Base-by-base conservation (phyloP, 2,888 invertebrate species). In the Ophonus ardosiacus region DNA sequence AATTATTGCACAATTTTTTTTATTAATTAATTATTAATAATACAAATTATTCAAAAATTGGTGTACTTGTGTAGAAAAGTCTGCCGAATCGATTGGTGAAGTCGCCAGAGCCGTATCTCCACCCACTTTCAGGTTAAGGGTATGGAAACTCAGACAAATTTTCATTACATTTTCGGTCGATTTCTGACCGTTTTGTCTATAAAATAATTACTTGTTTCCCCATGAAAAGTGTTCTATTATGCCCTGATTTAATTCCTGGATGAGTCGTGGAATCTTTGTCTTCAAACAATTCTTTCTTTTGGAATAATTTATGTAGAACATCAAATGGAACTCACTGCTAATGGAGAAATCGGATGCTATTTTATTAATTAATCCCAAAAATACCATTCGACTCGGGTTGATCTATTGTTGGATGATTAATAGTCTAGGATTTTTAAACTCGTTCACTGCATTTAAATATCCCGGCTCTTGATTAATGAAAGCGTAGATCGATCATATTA, bases 321-420 rank as follows among this genome's bases (percentile, higher is more conserved):
- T 65, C 31, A 24, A 65, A 81, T 40, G 18, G 21, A 65, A 15
- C 65, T 63, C 18, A 81, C 57, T 40, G 71, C 15, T 81, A 71
- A 81, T 71, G 71, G 68, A 56, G 13, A 51, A 81, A 68, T 71
- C 71, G 68, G 71, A 81, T 81, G 56, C 56, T 71, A 81, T 56
- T 81, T 71, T 81, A 81, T 81, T 81, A 81, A 81, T 81, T 81
- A 81, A 81, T 71, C 51, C 81, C 24, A 81, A 81, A 81, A 68
- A 81, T 81, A 81, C 71, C 57, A 81, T 81, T 81, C 68, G n/a
- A 56, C 31, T 65, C 65, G 65, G 68, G 56, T 51, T 24, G 81
- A 71, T 81, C 81, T 81, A 81, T 81, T 81, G 81, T 81, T 81
- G 81, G 65, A 81, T 81, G 81, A 81, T 81, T 81, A 81, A 81